Evolutionary conservation across 2,797 vertebrate species (phyloP), one percentile per base, ranked within the genome.

Genomic region (Petrocephalus sullivani): DNA sequence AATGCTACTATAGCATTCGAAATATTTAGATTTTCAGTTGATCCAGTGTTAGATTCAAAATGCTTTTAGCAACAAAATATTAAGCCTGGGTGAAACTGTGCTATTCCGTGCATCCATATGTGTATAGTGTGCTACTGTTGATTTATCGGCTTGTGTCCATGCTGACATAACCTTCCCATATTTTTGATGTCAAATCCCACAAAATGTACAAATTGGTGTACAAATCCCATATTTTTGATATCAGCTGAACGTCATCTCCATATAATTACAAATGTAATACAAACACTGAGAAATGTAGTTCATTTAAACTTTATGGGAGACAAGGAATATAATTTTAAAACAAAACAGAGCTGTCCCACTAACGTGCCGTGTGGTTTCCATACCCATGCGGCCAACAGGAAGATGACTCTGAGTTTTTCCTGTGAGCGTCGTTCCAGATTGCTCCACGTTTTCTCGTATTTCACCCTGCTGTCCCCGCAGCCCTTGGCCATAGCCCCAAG

Each of bases 391-490:
- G 78, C 75, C 14, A 5, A 58, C 53, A 78, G 71, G 19, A 56
- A 58, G 53, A 82, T 60, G 54, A 78, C 54, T 2, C 23, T 46
- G 49, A 57, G 16, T 81, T 21, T 46, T 82, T 82, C 16, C 56
- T 37, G 14, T 10, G 19, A 0, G 54, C 23, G 16, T 86, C 33
- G 37, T 33, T 78, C 23, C 9, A 9, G 61, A 87, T 81, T 10
- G 37, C 49, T 46, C 46, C 61, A 5, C 21, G 53, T 58, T 54
- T 87, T 81, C 71, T 46, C 87, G 19, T 60, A 87, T 87, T 87
- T 87, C 87, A 87, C 9, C 67, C 87, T 37, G 1, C 87, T 28
- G 16, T 75, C 16, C 61, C 61, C 10, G 61, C 10, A 64, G 61
- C 23, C 61, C 61, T 28, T 21, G 10, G 33, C 67, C 33, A 2